A percentile compares a stretch with the other conserved stretches of the same genome.
phyloP scores from a whole-genome alignment of 2,797 vertebrate species.

The Acipenser transmontanus region DNA sequence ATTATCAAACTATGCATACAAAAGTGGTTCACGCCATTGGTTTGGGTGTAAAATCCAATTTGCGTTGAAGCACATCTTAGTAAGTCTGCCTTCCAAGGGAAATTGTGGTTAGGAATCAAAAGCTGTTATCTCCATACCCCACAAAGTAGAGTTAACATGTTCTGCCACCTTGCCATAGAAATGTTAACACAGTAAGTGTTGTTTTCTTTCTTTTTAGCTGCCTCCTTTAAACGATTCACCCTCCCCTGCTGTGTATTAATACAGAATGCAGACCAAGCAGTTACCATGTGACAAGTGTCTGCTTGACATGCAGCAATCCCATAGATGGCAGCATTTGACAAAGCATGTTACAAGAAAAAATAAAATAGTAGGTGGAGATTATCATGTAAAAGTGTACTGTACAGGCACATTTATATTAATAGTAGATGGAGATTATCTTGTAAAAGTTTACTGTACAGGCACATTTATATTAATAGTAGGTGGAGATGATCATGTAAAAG shows the following conservation, averaged over 20 bases:
- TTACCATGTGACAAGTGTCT: conserved; percentile 7
- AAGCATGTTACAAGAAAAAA: conserved; percentile 56
- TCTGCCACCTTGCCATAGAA: too few relatives aligned
- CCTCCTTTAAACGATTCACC: not conserved
- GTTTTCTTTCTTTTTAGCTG: not conserved
- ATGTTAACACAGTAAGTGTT: too few relatives aligned
- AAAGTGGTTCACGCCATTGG: too few relatives aligned
- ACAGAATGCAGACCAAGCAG: not conserved
- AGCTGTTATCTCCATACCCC: too few relatives aligned
- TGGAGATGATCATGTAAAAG: too few relatives aligned
- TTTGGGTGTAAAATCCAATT: too few relatives aligned
- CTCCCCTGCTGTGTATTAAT: not conserved
- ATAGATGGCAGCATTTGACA: conserved; percentile 96
- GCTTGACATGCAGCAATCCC: conserved; percentile 36
- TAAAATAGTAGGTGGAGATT: conserved; percentile 21
- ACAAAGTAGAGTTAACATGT: too few relatives aligned
- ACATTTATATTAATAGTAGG: not conserved
- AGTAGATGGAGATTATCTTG: too few relatives aligned
- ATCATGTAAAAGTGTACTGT: conserved; percentile 34
- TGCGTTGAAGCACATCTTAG: too few relatives aligned
- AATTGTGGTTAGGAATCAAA: too few relatives aligned
- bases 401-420: conserved; percentile 17
- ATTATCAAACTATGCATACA: too few relatives aligned
- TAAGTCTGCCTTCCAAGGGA: too few relatives aligned
- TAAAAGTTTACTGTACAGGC: not conserved